These are phyloP conservation scores for Stenodema calcarata DNA, from an alignment of 2,888 invertebrate species.

Conservation along the genomic window DNA sequence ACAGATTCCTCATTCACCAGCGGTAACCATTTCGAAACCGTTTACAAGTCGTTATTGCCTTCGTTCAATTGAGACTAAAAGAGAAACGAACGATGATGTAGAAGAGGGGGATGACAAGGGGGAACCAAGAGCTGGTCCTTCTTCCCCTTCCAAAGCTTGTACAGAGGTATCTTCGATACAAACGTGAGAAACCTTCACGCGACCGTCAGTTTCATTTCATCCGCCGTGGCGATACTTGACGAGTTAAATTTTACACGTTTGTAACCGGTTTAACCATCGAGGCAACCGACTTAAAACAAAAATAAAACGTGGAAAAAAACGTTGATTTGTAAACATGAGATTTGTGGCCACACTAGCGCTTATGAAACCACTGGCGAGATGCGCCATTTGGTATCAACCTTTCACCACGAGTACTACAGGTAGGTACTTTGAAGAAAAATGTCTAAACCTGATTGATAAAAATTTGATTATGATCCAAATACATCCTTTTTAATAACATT, in stretches of 20 bases:
- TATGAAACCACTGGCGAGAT: not conserved
- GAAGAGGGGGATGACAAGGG: not conserved
- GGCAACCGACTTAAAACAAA: not conserved
- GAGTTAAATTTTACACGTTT: not conserved
- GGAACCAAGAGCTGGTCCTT: not conserved
- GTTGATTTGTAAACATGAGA: not conserved
- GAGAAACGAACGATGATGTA: not conserved
- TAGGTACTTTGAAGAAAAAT: not conserved
- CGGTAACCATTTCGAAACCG: conserved; percentile 3
- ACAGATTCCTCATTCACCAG: too few species aligned
- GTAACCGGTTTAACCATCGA: not conserved
- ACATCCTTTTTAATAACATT: too few species aligned
- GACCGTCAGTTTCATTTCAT: not conserved
- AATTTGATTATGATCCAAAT: not conserved
- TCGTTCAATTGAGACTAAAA: conserved; percentile 23
- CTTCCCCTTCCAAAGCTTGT: not conserved
- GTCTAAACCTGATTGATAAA: not conserved
- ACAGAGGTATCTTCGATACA: not conserved
- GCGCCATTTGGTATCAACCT: conserved; percentile 40
- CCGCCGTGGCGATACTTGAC: not conserved
- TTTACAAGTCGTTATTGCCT: not conserved
- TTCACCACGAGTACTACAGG: not conserved
- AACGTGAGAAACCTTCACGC: not conserved
- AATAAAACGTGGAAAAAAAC: not conserved
- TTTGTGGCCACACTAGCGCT: not conserved